Evolutionary conservation across 1,140 invertebrate species (phyloP), one percentile per base, ranked within the genome.

Genomic region (Antheraea mylitta): DNA sequence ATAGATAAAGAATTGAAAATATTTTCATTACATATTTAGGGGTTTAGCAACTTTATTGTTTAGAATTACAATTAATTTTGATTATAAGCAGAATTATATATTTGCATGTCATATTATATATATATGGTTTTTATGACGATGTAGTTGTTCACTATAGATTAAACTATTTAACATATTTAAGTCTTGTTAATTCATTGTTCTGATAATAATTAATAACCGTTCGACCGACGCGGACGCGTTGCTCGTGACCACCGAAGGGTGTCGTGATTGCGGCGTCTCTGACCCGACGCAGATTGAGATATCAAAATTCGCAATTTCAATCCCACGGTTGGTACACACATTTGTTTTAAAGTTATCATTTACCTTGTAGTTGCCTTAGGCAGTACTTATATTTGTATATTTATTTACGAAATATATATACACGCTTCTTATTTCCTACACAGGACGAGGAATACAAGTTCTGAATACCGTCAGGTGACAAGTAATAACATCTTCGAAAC

Each of bases 221-320:
- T 63, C 75, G 71, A 75, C n/a, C 67, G 66, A 67, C 58, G 69
- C 67, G 62, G 66, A 67, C 62, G 69, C 67, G 60, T 48, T 62
- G 72, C 68, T 88, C 89, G 87, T 91, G 89, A 91, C 80, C 85
- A 88, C 89, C 89, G 86, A 86, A 84, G 89, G 89, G 86, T 79
- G 82, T 90, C 89, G 89, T 90, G 86, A 91, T 78, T 77, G 85
- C 88, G 88, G 89, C 86, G 45, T 82, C 85, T 90, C 85, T 90
- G 89, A 90, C 89, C 89, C 81, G 62, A 59, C 58, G 64, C 73
- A 83, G 89, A 91, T 91, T 91, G 89, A 91, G 89, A 91, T 91
- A 91, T 91, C 87, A 88, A 90, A 86, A 87, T 88, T 87, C 79
- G 83, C 85, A 78, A 72, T 76, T 81, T 85, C 76, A 80, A 85